Conservation (phyloP, 2,888 invertebrate genomes). For the Apodemia duryi region DNA sequence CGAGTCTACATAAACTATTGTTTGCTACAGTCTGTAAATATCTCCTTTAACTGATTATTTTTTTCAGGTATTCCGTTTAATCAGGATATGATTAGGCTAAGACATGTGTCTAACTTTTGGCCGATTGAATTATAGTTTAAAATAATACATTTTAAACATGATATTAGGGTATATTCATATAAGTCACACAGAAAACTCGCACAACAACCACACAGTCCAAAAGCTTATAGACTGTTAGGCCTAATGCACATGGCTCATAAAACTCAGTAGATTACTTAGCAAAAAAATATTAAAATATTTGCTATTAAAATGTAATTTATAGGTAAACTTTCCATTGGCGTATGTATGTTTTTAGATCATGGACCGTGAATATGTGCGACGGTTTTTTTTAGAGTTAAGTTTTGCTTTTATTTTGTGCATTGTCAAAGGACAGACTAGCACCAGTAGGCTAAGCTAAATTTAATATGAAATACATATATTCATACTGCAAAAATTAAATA, state of each 20-base stretch:
- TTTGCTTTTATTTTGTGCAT: too few species aligned
- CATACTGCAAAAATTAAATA: too few species aligned
- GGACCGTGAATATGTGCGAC: too few species aligned
- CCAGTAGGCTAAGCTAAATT: too few species aligned
- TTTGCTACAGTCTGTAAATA: conserved; percentile 63
- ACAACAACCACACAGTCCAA: background rate
- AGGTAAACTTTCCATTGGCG: too few species aligned
- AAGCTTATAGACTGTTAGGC: background rate
- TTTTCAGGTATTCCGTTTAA: conserved; percentile 70
- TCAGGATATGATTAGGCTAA: conserved; percentile 63
- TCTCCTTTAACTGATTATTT: conserved; percentile 50
- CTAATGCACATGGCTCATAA: background rate
- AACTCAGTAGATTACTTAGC: background rate
- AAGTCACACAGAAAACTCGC: background rate
- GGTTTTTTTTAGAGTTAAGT: too few species aligned
- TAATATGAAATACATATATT: too few species aligned
- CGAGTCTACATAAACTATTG: conserved; percentile 49
- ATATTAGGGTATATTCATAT: conserved; percentile 12
- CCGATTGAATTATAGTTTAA: conserved; percentile 18
- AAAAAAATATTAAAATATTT: background rate
- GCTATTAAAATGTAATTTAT: background rate
- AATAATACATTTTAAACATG: conserved; percentile 16
- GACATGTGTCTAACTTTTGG: conserved; percentile 30
- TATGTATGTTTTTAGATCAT: too few species aligned
- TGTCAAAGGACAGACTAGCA: too few species aligned